Evolutionary conservation across 2,888 invertebrate species (phyloP).

Genomic region (Isoperla grammatica): DNA sequence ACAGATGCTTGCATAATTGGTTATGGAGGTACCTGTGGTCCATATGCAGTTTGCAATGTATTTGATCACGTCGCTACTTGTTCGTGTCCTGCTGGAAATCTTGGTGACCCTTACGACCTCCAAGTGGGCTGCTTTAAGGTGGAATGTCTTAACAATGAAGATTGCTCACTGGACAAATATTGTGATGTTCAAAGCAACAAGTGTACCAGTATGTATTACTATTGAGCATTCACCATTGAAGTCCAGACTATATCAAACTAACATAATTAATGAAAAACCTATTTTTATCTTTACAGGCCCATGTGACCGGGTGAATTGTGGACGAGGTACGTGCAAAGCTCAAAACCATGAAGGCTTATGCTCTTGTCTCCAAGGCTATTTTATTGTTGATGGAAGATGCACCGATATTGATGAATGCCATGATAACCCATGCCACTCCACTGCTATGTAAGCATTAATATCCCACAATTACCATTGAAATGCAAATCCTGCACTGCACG

Average conservation of each 20-base stretch:
- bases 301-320: conserved; percentile 71
- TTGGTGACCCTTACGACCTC: conserved; percentile 73
- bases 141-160: conserved; percentile 71
- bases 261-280: background rate
- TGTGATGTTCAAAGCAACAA: conserved; percentile 72
- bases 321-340: conserved; percentile 72
- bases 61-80: conserved; percentile 67
- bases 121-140: conserved; percentile 82
- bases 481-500: background rate
- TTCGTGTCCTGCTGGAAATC: conserved; percentile 70
- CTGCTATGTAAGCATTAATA: conserved; percentile 54
- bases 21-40: conserved; percentile 62
- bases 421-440: conserved; percentile 69
- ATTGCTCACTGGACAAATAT: conserved; percentile 68
- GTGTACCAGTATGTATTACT: conserved; percentile 59
- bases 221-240: too few relatives aligned
- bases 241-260: too few relatives aligned
- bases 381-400: conserved; percentile 60
- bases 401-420: conserved; percentile 77
- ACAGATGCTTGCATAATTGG: conserved; percentile 65
- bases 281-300: conserved; percentile 54
- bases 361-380: conserved; percentile 68
- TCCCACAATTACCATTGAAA: background rate
- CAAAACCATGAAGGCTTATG: conserved; percentile 67
- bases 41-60: conserved; percentile 69